Conservation (phyloP, 2,797 vertebrate genomes). For the Trichosurus vulpecula region DNA sequence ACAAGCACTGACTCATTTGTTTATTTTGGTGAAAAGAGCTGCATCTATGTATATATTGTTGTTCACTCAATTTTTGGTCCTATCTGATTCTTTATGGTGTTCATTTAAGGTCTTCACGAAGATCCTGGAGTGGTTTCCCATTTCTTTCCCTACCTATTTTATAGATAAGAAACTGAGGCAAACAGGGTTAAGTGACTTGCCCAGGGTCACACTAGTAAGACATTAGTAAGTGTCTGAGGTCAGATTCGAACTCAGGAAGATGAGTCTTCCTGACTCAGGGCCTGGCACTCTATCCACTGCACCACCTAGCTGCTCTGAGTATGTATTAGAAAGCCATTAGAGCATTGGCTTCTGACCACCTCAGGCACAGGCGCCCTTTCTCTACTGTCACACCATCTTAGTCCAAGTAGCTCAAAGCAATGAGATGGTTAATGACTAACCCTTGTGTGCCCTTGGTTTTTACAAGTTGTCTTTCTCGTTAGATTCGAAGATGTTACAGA, state of each 20-base stretch:
- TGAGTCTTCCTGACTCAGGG: not conserved
- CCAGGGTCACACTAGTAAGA: not conserved
- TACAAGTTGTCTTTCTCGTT: not conserved
- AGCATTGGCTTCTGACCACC: not conserved
- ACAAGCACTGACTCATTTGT: not conserved
- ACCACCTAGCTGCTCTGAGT: not conserved
- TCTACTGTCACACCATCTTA: not conserved
- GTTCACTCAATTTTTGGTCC: not conserved
- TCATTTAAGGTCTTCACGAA: not conserved
- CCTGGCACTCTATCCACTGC: not conserved
- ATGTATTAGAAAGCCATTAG: not conserved
- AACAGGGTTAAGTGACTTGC: not conserved
- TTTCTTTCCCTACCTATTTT: not conserved
- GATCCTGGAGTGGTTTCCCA: not conserved
- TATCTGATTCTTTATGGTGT: not conserved
- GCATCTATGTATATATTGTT: not conserved
- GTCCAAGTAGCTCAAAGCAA: not conserved
- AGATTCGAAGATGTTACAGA: constrained; percentile 1
- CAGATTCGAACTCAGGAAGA: not conserved
- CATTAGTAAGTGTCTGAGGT: not conserved
- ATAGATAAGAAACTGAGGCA: not conserved
- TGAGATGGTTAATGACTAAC: fast-evolving
- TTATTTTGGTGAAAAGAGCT: not conserved
- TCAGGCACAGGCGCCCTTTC: not conserved
- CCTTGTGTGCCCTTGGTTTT: not conserved